Evolutionary conservation across 2,113 vertebrate genomes (phyloP).

Genomic region (Ophiodon elongatus): DNA sequence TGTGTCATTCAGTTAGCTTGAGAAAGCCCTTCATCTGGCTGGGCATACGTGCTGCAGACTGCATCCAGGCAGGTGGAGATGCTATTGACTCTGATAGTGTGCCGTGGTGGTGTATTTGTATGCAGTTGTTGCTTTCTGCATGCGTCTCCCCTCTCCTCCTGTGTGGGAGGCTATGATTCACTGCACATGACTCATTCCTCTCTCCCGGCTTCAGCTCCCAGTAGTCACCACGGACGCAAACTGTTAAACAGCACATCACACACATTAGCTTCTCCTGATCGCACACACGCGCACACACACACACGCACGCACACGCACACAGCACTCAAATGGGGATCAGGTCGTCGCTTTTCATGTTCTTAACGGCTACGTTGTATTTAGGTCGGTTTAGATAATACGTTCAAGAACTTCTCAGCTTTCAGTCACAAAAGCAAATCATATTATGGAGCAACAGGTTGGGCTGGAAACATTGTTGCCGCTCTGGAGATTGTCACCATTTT

Average conservation of each 20-base stretch:
- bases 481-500: neutral
- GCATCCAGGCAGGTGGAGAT: slow-evolving; percentile 53
- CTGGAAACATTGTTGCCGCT: neutral
- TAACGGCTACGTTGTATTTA: slow-evolving; percentile 17
- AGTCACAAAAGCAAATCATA: neutral
- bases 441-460: slow-evolving; percentile 10
- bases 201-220: slow-evolving; percentile 62
- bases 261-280: slow-evolving; percentile 60
- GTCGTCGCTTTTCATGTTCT: slow-evolving; percentile 33
- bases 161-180: slow-evolving; percentile 83
- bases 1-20: slow-evolving; percentile 41
- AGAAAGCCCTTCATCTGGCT: slow-evolving; percentile 45
- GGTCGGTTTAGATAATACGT: slow-evolving; percentile 16
- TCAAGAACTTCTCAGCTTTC: slow-evolving; percentile 3
- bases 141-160: slow-evolving; percentile 63
- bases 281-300: slow-evolving; percentile 25
- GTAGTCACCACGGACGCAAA: slow-evolving; percentile 69
- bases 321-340: slow-evolving; percentile 20
- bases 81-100: slow-evolving; percentile 46
- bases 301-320: slow-evolving; percentile 26
- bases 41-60: slow-evolving; percentile 39
- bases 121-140: slow-evolving; percentile 55
- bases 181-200: slow-evolving; percentile 80
- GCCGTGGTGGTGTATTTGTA: slow-evolving; percentile 19
- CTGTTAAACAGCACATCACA: slow-evolving; percentile 60